Evolutionary conservation across 1,140 invertebrate genomes (phyloP), one percentile per base, ranked within the genome.

Genomic region (Belonocnema kinseyi): DNA sequence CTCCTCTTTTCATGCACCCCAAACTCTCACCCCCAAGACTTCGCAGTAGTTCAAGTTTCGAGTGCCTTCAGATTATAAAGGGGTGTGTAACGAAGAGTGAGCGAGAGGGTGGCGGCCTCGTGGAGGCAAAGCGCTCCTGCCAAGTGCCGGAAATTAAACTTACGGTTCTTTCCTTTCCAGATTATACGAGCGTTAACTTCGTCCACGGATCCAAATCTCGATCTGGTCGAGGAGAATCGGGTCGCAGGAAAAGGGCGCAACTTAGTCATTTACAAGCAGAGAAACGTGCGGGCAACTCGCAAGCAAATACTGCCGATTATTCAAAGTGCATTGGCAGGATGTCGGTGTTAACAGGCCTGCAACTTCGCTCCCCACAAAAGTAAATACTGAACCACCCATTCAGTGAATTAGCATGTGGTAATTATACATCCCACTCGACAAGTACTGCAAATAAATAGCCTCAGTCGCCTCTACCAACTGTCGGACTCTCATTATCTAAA

Each of bases 301-400:
- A 95, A 95, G 88, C 93, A 94, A 85, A 92, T 95, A 79, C 80
- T 94, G 75, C 94, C 94, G 46, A 89, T 94, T 75, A 85, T 94
- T 77, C 92, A 92, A 85, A 87, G 88, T 51, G 87, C 87, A 50
- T 82, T 90, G 75, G 82, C 79, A 56, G 79, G 75, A 61, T 74
- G 74, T 80, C 80, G 75, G 50, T 82, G 80, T 84, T 85, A 82
- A 81, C 80, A 76, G 78, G 33, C 51, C 52, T 73, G 80, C 78
- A 66, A 76, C 75, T 26, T 79, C 74, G 77, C 77, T 77, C 78
- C 77, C 51, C 58, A 50, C 50, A 50, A 74, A 73, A 75, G 80
- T 77, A 79, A 80, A 82, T 66, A 82, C 51, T 53, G 76, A 77
- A 80, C 71, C 75, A 52, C 50, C 76, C 66, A 75, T 80, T 80